phyloP scores from a whole-genome alignment of 2,888 invertebrate species.

The Seira musarum region DNA sequence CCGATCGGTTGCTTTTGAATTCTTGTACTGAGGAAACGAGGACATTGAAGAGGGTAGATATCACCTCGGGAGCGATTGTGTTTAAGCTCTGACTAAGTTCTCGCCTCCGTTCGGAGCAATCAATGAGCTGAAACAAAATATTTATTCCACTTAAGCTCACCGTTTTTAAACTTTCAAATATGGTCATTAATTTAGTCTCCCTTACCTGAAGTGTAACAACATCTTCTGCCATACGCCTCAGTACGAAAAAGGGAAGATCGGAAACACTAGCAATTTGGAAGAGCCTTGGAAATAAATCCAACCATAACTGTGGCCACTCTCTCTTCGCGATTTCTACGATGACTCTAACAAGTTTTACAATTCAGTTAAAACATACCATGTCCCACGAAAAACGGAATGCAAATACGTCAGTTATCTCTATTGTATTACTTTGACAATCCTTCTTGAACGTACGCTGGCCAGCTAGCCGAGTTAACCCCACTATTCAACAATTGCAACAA shows the following conservation, averaged over 20 bases:
- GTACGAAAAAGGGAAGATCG: conserved; percentile 90
- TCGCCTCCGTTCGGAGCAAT: conserved; percentile 58
- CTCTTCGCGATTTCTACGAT: conserved; percentile 97
- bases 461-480: conserved; percentile 58
- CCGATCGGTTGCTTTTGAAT: conserved; percentile 36
- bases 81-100: conserved; percentile 65
- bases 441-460: conserved; percentile 69
- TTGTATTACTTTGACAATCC: conserved; percentile 63
- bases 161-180: background rate
- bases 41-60: conserved; percentile 60
- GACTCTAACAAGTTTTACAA: conserved; percentile 80
- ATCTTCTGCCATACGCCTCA: conserved; percentile 93
- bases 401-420: background rate
- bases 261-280: conserved; percentile 90
- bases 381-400: background rate
- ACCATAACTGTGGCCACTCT: conserved; percentile 99
- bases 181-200: too few relatives aligned
- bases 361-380: background rate
- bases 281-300: conserved; percentile 85
- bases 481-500: conserved; percentile 63
- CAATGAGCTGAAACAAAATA: conserved; percentile 53
- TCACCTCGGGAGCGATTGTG: conserved; percentile 60
- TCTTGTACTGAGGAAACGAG: conserved; percentile 55
- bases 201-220: conserved; percentile 88
- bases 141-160: background rate